Evolutionary conservation across 1,140 invertebrate species (phyloP).

Genomic region (Aphis gossypii): DNA sequence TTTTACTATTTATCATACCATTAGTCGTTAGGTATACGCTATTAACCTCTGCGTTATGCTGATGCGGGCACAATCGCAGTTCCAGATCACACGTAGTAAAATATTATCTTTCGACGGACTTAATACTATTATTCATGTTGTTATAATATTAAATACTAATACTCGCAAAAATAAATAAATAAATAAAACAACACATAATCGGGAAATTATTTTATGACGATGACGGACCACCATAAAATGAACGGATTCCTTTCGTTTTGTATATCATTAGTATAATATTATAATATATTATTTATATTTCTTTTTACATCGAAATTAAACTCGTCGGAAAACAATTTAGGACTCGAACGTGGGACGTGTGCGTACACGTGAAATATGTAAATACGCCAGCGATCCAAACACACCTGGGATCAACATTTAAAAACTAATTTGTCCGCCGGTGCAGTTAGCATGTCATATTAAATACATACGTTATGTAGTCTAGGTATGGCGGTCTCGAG

Average conservation of each 20-base stretch:
- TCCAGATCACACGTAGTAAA: background rate
- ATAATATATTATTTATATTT: background rate
- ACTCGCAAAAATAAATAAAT: background rate
- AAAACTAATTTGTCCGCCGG: constrained; percentile 50
- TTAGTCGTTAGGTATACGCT: background rate
- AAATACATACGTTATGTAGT: background rate
- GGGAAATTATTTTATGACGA: background rate
- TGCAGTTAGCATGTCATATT: background rate
- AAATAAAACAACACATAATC: background rate
- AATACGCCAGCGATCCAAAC: background rate
- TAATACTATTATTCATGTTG: no score
- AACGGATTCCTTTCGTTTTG: background rate
- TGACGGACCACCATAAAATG: background rate
- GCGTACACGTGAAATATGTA: background rate
- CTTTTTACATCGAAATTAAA: background rate
- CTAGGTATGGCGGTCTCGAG: background rate
- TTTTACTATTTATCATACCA: background rate
- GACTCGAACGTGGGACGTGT: background rate
- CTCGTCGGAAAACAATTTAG: constrained; percentile 23
- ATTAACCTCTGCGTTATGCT: background rate
- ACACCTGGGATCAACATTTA: constrained; percentile 54
- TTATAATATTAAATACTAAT: background rate
- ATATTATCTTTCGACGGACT: background rate
- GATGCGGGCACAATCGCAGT: background rate
- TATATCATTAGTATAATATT: background rate